Percentiles rank a stretch among this genome's conserved stretches.
Conservation (phyloP, 2,113 vertebrate species). For the Chinchilla lanigera region DNA sequence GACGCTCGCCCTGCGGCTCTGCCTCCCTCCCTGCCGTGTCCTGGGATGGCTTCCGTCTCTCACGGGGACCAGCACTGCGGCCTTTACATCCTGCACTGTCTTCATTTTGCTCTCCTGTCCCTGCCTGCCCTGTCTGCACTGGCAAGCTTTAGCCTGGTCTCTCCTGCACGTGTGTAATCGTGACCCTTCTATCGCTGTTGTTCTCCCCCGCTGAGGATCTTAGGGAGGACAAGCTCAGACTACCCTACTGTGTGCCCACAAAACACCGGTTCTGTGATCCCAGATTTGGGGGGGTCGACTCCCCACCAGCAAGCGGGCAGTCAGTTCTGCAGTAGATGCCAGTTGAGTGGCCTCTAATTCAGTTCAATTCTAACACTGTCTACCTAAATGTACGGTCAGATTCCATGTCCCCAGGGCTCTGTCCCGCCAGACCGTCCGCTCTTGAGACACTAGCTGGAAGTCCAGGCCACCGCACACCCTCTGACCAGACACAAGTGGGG, state of each 20-base stretch:
- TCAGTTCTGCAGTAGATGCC: too few relatives aligned
- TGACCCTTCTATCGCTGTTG: background rate
- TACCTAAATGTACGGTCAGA: background rate
- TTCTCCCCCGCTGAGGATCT: background rate
- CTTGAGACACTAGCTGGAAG: background rate
- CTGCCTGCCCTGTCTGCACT: background rate
- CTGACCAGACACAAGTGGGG: background rate
- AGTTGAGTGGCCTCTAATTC: background rate
- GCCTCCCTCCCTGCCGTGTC: background rate
- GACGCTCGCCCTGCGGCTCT: background rate
- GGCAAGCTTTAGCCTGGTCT: background rate
- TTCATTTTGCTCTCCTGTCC: background rate
- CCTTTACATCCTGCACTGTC: background rate
- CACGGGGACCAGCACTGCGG: background rate
- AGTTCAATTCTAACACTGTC: background rate
- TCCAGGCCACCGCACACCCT: background rate
- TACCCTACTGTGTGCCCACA: background rate
- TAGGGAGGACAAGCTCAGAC: background rate
- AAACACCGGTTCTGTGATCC: background rate
- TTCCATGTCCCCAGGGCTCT: background rate
- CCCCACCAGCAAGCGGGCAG: background rate
- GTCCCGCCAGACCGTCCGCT: background rate
- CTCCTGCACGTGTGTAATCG: background rate
- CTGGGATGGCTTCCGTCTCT: background rate
- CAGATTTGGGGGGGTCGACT: background rate